Conservation (phyloP, 1,140 invertebrate species). For the Cyphomyrmex costatus region DNA sequence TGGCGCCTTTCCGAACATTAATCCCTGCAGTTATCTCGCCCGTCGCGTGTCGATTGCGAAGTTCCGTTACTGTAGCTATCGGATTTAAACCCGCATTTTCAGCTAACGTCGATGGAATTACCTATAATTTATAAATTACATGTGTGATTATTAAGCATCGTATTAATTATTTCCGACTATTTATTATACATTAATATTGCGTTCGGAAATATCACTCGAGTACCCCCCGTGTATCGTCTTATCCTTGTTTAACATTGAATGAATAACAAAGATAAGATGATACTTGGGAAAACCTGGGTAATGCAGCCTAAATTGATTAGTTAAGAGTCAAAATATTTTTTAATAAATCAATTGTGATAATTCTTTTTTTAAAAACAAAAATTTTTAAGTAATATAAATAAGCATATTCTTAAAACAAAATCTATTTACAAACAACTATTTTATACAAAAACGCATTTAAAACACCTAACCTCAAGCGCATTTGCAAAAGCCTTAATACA, state of each 20-base stretch:
- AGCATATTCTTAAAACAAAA: not conserved
- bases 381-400: not conserved
- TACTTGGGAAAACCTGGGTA: no score
- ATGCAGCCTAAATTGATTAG: no score
- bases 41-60: slow-evolving; percentile 97
- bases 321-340: no score
- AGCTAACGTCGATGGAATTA: slow-evolving; percentile 98
- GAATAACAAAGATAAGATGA: no score
- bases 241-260: no score
- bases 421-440: not conserved
- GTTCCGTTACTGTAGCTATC: slow-evolving; percentile 98
- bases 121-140: slow-evolving; percentile 70
- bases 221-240: no score
- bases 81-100: slow-evolving; percentile 99
- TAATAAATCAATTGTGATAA: not conserved
- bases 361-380: not conserved
- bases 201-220: no score
- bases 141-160: not conserved
- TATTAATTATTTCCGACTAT: not conserved
- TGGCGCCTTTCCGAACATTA: slow-evolving; percentile 98
- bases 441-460: not conserved
- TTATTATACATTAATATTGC: not conserved
- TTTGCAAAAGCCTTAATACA: slow-evolving; percentile 98
- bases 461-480: slow-evolving; percentile 93
- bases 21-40: slow-evolving; percentile 96